These are phyloP conservation scores for Apoda limacodes DNA, from an alignment of 2,888 invertebrate species.

Conservation along the genomic window DNA sequence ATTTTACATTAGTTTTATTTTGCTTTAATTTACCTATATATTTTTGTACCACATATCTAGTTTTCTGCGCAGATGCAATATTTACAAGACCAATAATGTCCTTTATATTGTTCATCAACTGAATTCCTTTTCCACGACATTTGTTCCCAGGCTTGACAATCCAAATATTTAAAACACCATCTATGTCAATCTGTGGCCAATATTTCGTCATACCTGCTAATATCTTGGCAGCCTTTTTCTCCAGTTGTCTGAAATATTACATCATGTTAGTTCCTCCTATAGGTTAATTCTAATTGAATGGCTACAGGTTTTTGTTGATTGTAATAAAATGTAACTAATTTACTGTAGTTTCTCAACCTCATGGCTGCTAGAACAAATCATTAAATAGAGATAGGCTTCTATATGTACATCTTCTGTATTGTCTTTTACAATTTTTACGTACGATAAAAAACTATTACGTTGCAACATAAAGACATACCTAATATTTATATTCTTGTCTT, in stretches of 20 bases:
- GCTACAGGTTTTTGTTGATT: too few relatives aligned
- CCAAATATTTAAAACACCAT: slow-evolving; percentile 92
- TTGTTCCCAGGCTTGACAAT: slow-evolving; percentile 95
- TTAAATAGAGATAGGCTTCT: too few relatives aligned
- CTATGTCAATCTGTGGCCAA: slow-evolving; percentile 87
- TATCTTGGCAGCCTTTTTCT: slow-evolving; percentile 69
- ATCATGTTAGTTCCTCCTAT: too few relatives aligned
- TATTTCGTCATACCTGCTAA: slow-evolving; percentile 75
- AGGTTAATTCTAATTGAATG: too few relatives aligned
- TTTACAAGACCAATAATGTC: slow-evolving; percentile 84
- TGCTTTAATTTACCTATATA: slow-evolving; percentile 97
- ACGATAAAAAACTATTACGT: too few relatives aligned
- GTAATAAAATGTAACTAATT: too few relatives aligned
- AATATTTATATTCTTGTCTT: slow-evolving; percentile 44
- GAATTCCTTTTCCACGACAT: slow-evolving; percentile 91
- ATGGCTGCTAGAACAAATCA: too few relatives aligned
- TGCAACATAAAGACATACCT: slow-evolving; percentile 33
- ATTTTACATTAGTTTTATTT: too few relatives aligned
- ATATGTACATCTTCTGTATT: too few relatives aligned
- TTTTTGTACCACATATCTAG: slow-evolving; percentile 93
- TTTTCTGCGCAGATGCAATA: slow-evolving; percentile 74
- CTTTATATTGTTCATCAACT: slow-evolving; percentile 85
- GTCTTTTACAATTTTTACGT: too few relatives aligned
- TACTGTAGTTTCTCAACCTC: too few relatives aligned
- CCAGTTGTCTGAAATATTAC: slow-evolving; percentile 44